Conservation (phyloP, 2,888 invertebrate genomes). For the Clanis bilineata region DNA sequence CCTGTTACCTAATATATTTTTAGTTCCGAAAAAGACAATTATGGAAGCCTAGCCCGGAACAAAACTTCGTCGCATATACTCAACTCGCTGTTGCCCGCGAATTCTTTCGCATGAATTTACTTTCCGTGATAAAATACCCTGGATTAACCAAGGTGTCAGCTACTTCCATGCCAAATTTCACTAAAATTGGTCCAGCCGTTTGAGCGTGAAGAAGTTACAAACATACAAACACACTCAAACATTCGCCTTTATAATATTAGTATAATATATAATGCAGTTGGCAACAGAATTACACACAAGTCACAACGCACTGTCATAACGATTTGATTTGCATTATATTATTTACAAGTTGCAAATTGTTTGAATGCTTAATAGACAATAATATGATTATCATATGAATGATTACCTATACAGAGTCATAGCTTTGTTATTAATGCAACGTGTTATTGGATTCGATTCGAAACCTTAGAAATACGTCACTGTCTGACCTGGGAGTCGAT, state of each 20-base stretch:
- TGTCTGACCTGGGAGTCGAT: no score
- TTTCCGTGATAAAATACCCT: no score
- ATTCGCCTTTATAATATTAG: neutral
- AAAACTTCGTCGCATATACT: no score
- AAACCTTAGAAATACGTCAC: neutral
- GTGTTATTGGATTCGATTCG: neutral
- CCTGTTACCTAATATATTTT: no score
- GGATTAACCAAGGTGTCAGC: no score
- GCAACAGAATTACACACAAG: neutral
- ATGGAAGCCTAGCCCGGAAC: no score
- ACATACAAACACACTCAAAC: neutral
- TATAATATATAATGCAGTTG: neutral
- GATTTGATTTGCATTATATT: neutral
- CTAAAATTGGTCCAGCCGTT: no score
- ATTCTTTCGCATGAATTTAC: no score
- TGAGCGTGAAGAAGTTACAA: no score
- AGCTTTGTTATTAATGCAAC: neutral
- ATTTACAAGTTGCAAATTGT: constrained; percentile 6
- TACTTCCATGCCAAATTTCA: no score
- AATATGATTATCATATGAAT: constrained; percentile 11
- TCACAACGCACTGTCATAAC: neutral
- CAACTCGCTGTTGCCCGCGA: no score
- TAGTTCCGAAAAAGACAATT: no score
- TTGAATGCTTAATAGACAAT: neutral
- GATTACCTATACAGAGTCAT: neutral